Evolutionary conservation across 2,113 vertebrate genomes (phyloP).

Genomic region (Brachirus orientalis): DNA sequence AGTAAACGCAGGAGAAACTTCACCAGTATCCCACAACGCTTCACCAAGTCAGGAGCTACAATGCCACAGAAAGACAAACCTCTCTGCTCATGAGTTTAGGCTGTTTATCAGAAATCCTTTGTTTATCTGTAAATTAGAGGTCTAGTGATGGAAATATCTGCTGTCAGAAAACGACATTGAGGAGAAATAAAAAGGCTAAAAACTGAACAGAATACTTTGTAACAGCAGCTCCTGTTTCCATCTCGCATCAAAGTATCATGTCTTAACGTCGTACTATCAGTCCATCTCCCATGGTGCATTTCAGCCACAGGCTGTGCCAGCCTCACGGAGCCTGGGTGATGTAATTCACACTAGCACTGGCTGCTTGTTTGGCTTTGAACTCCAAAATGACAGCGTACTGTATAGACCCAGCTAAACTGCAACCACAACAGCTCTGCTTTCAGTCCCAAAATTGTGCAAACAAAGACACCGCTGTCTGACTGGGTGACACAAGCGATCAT

Average conservation of each 20-base stretch:
- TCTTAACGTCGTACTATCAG: conserved; percentile 7
- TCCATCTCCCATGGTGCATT: conserved; percentile 62
- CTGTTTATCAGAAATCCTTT: background rate
- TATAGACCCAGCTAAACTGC: conserved; percentile 38
- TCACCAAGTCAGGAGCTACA: too few species aligned
- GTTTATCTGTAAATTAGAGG: background rate
- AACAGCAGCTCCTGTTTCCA: conserved; percentile 13
- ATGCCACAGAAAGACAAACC: background rate
- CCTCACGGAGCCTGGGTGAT: conserved; percentile 69
- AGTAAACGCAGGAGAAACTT: too few species aligned
- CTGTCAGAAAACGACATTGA: background rate
- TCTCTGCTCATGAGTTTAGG: background rate
- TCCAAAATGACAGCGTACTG: conserved; percentile 67
- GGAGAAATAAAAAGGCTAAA: conserved; percentile 3
- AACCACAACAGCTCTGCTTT: conserved; percentile 68
- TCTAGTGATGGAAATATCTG: background rate
- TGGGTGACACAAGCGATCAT: conserved; percentile 62
- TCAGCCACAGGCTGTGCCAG: conserved; percentile 79
- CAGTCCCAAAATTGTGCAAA: conserved; percentile 51
- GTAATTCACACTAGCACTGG: conserved; percentile 71
- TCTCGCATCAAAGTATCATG: conserved; percentile 10
- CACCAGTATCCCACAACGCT: too few species aligned
- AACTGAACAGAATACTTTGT: background rate
- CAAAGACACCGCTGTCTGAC: conserved; percentile 78
- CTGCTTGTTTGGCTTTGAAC: conserved; percentile 58